These are phyloP conservation scores for Herpailurus yagouaroundi DNA, from an alignment of 2,113 vertebrate genomes.

Conservation along the genomic window DNA sequence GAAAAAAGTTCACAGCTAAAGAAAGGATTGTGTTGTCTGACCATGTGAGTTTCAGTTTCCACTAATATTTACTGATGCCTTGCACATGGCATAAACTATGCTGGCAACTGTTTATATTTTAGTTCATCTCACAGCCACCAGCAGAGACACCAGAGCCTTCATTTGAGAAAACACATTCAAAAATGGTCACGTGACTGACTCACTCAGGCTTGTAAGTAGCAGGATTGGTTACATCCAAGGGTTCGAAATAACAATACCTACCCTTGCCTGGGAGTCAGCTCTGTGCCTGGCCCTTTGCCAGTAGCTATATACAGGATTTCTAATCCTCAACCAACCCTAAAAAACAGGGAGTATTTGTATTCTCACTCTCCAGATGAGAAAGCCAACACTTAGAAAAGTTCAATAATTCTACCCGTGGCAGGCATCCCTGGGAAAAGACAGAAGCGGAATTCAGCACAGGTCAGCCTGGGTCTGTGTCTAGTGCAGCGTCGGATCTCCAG, in stretches of 20 bases:
- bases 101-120: neutral
- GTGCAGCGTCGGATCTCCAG: too few species aligned
- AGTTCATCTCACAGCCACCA: neutral
- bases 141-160: neutral
- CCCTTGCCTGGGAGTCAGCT: neutral
- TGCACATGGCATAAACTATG: accelerated
- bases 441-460: neutral
- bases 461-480: neutral
- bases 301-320: neutral
- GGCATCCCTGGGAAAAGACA: neutral
- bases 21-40: neutral
- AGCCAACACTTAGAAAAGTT: neutral
- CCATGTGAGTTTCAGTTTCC: neutral
- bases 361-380: neutral
- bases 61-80: neutral
- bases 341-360: neutral
- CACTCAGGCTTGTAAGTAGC: neutral
- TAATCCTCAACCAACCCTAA: neutral
- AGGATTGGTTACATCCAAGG: neutral
- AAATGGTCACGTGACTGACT: neutral
- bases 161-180: neutral
- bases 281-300: neutral
- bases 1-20: conserved; percentile 9
- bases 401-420: neutral
- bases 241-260: neutral